These are phyloP conservation scores for Tromatobia lineatoria DNA, from an alignment of 2,888 invertebrate species.

Conservation along the genomic window DNA sequence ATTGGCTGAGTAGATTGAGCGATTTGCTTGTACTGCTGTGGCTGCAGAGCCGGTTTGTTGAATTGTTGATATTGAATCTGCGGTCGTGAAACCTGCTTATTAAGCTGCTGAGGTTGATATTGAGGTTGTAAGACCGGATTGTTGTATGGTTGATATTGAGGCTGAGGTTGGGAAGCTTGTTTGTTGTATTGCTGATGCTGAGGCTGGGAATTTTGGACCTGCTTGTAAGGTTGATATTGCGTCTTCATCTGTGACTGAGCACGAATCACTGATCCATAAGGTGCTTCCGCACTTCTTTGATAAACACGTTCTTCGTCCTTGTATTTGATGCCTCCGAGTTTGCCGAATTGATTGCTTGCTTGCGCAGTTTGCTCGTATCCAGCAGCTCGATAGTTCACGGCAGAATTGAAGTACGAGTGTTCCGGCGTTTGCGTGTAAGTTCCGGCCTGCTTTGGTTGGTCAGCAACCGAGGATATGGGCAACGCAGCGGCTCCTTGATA, in stretches of 20 bases:
- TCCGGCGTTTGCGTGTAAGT: conserved; percentile 39
- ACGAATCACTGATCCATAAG: conserved; percentile 36
- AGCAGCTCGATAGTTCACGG: conserved; percentile 37
- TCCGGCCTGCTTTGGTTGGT: conserved; percentile 19
- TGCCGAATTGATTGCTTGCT: conserved; percentile 34
- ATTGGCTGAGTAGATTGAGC: neutral
- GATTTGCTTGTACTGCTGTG: conserved; percentile 28
- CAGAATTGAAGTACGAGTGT: conserved; percentile 47
- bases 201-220: conserved; percentile 37
- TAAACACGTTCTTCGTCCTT: conserved; percentile 68
- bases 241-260: conserved; percentile 30
- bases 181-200: conserved; percentile 40
- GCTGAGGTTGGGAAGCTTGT: conserved; percentile 30
- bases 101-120: conserved; percentile 31
- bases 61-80: conserved; percentile 49
- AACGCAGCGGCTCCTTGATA: conserved; percentile 69
- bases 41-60: conserved; percentile 20
- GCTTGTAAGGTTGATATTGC: conserved; percentile 33
- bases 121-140: conserved; percentile 37
- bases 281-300: conserved; percentile 31
- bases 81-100: conserved; percentile 26
- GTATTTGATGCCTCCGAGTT: conserved; percentile 75
- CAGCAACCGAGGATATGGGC: neutral
- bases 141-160: conserved; percentile 30
- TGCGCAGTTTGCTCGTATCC: conserved; percentile 33